Evolutionary conservation across 1,140 invertebrate genomes (phyloP), one percentile per base, ranked within the genome.

Genomic region (Neelides sp.): DNA sequence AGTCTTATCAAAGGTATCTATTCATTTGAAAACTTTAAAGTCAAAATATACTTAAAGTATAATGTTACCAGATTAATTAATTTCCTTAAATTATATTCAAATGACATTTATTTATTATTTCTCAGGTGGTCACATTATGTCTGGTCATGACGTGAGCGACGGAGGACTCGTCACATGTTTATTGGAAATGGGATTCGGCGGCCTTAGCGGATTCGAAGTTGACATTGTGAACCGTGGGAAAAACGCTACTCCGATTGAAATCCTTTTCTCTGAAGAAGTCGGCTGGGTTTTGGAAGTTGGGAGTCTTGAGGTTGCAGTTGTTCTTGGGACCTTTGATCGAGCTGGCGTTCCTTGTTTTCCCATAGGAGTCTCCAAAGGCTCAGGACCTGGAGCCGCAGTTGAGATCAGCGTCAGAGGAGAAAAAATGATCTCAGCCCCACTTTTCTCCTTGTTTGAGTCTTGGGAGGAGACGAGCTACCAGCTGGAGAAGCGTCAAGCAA

Each of bases 101-200:
- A 39, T 4, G 15, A 12, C 12, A 39, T 39, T n/a, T 19, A 39
- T 39, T 39, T 10, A 39, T n/a, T n/a, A n/a, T 15, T 40, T 26
- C 24, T 42, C 60, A 85, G 80, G 82, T 39, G 72, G 71, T 0
- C 76, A 78, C 63, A 64, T 96, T 7, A 66, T 83, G 13, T 75
- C 93, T n/a, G 91, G 92, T 1, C 94, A 98, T 67, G 94, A 98
- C 69, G 73, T 98, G 1, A 96, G 91, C 67, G 94, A 98, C 71
- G 94, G 94, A 32, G 94, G 94, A 22, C 68, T 97, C 3, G 72
- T 97, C 26, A 86, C 83, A 0, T 89, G 85, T 63, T 62, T 93
- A 0, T 63, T 97, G 28, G 94, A 98, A 71, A 97, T 98, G 93
- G 82, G 83, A 26, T 92, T 98, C 65, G 91, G 78, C 55, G 91